These are phyloP conservation scores for Thinocorus orbignyianus DNA, from an alignment of 2,113 vertebrate species.

Conservation along the genomic window DNA sequence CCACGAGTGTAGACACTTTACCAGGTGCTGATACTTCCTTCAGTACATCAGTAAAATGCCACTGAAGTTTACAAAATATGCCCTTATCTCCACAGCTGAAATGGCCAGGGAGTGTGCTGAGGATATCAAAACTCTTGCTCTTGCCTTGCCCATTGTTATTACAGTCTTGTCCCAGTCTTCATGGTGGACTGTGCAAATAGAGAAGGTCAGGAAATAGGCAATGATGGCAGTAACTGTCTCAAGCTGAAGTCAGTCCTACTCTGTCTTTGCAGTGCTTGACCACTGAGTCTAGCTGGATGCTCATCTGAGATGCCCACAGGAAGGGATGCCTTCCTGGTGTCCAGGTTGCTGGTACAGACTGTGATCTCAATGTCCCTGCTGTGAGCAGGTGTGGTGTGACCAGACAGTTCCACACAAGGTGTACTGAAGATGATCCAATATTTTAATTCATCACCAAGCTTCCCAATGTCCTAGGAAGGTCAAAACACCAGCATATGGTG, in stretches of 20 bases:
- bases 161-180: not conserved
- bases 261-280: not conserved
- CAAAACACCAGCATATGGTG: not conserved
- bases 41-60: not conserved
- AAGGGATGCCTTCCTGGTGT: not conserved
- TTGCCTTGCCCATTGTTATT: not conserved
- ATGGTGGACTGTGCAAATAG: not conserved
- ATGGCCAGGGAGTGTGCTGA: not conserved
- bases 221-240: not conserved
- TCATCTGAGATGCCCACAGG: not conserved
- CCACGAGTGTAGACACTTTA: not conserved
- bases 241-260: not conserved
- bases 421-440: fast-evolving
- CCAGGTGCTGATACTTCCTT: not conserved
- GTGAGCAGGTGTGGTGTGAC: not conserved
- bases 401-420: not conserved
- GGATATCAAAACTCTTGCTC: fast-evolving
- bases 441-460: not conserved
- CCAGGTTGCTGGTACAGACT: not conserved
- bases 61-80: not conserved
- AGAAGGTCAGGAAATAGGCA: not conserved
- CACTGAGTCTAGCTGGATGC: not conserved
- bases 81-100: not conserved
- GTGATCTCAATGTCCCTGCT: not conserved
- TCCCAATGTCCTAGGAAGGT: not conserved